Evolutionary conservation across 2,888 invertebrate genomes (phyloP).

Genomic region (Metallyticus violacea): DNA sequence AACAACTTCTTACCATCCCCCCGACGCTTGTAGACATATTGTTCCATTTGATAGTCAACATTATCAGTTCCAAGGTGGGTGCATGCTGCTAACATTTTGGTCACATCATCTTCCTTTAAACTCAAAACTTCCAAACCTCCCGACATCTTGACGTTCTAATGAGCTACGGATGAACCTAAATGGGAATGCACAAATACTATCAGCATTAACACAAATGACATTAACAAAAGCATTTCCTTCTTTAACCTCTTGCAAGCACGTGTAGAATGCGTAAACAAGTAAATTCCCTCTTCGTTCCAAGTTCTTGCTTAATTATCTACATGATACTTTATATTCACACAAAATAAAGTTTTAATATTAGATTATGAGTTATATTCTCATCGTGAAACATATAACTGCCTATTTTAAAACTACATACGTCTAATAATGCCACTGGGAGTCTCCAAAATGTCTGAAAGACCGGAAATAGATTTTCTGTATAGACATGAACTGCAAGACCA

Average conservation of each 20-base stretch:
- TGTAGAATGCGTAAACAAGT: neutral
- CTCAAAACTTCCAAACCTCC: slow-evolving; percentile 88
- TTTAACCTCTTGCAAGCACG: neutral
- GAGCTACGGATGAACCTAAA: slow-evolving; percentile 70
- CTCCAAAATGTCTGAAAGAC: neutral
- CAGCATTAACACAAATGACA: too few species aligned
- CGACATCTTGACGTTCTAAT: slow-evolving; percentile 88
- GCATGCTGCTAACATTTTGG: slow-evolving; percentile 94
- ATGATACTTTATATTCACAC: too few species aligned
- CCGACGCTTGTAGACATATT: slow-evolving; percentile 94
- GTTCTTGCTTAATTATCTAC: too few species aligned
- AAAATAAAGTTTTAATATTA: too few species aligned
- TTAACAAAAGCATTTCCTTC: too few species aligned
- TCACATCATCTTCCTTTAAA: slow-evolving; percentile 97
- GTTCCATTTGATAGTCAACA: slow-evolving; percentile 95
- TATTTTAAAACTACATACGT: neutral
- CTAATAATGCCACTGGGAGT: neutral
- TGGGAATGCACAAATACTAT: too few species aligned
- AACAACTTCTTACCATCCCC: slow-evolving; percentile 68
- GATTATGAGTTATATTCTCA: too few species aligned
- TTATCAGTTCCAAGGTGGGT: slow-evolving; percentile 94
- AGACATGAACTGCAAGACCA: neutral
- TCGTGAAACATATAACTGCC: too few species aligned
- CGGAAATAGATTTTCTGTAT: neutral
- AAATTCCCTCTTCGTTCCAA: neutral